Evolutionary conservation across 2,113 vertebrate species (phyloP), one percentile per base, ranked within the genome.

Genomic region (Talpa occidentalis): DNA sequence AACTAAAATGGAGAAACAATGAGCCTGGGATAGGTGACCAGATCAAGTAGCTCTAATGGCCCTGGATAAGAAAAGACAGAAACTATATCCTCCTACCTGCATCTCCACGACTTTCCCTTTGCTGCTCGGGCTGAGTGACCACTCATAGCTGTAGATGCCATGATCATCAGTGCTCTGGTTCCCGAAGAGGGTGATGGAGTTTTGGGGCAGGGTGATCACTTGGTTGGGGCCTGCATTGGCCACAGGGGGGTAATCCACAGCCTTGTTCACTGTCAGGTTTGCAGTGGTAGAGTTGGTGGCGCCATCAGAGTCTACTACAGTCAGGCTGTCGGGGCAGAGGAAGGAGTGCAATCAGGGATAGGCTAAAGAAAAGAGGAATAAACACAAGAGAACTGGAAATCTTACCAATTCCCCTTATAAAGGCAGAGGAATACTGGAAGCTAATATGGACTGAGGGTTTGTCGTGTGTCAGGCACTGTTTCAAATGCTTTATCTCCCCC

Each of bases 51-150:
- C 37, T 81, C 37, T 35, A 42, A 37, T 5, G 76, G 40, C 6
- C 54, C n/a, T 21, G n/a, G 44, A 52, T 62, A 67, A 79, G 69
- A 89, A 32, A 77, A 56, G 73, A 30, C 19, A 40, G 35, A 8
- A 49, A 69, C 16, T 1, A 7, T 3, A 14, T 40, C 94, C 72
- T 95, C 98, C 97, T 97, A 99, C 99, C 99, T 99, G 99, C 99
- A 99, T 99, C 97, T 99, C 99, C 98, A 99, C 98, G 97, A 99
- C 99, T 79, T 99, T 99, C 96, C 99, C 99, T 95, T 99, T 99
- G 98, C 99, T 99, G 97, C 98, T 99, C 0, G 99, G 99, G 93
- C 99, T 99, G 86, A 99, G 99, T 8, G 99, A 99, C 99, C 99
- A 99, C 97, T 99, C 99, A 0, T 99, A 99, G 97, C 98, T 99